Conservation (phyloP, 2,888 invertebrate genomes). For the Andrena bucephala region DNA sequence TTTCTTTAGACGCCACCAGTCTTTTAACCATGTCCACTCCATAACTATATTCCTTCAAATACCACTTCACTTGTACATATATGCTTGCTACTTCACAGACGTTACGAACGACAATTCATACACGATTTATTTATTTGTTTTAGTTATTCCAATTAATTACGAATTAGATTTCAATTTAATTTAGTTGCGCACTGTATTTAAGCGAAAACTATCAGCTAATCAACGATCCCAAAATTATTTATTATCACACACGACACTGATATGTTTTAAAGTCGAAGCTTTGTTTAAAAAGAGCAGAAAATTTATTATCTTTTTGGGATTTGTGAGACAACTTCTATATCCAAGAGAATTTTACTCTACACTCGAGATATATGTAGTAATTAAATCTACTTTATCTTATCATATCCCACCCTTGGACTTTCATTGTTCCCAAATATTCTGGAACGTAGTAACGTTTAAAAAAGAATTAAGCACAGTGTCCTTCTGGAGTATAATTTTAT, state of each 20-base stretch:
- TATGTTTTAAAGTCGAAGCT: background rate
- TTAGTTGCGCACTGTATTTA: background rate
- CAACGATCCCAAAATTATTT: background rate
- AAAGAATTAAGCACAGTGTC: background rate
- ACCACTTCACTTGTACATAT: background rate
- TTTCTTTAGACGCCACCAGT: slow-evolving; percentile 92
- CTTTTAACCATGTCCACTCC: slow-evolving; percentile 93
- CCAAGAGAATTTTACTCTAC: background rate
- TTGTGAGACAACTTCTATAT: background rate
- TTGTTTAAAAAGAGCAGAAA: background rate
- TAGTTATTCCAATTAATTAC: background rate
- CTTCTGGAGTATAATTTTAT: background rate
- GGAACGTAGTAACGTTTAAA: background rate
- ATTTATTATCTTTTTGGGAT: background rate
- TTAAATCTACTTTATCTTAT: slow-evolving; percentile 34
- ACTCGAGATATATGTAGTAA: background rate
- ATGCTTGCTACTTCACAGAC: slow-evolving; percentile 8
- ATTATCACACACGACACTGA: slow-evolving; percentile 6
- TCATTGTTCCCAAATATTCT: slow-evolving; percentile 10
- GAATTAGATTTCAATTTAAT: background rate
- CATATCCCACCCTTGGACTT: slow-evolving; percentile 25
- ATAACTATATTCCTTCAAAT: slow-evolving; percentile 81
- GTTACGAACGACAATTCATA: background rate
- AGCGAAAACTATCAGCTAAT: background rate
- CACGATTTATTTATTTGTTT: background rate